Base-by-base conservation (phyloP, 2,797 vertebrate genomes). In the Chiloscyllium punctatum region DNA sequence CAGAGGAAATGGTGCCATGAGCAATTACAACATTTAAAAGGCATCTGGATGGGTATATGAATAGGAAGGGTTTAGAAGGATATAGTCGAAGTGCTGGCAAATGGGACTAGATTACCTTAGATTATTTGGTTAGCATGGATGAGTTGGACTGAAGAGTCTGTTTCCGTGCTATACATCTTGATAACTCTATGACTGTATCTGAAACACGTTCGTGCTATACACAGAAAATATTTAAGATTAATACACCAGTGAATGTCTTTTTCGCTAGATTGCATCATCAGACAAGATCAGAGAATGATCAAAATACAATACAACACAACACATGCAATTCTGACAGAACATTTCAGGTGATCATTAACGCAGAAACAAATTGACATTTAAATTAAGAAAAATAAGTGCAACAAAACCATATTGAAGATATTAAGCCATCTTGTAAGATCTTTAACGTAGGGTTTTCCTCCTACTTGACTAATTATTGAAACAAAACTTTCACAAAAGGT, bases 311-410 rank as follows among this genome's bases (percentile, higher is more conserved):
- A 27, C 51, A 57, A 90, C 16, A 62, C 51, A 90, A 90, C 53
- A 9, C 4, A 33, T 66, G 53, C 53, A 91, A n/a, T 66, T 53
- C 57, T 91, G 57, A n/a, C 15, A 66, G 48, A 57, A n/a, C 33
- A 66, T 66, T 91, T 66, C 48, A 91, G 7, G 13, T 66, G 15
- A 66, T 66, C 66, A 62, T 91, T 91, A 91, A 91, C 11, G 66
- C n/a, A 91, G 30, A 21, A 91, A 91, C 57, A 91, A 62, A 66
- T 91, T 57, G 66, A 91, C 30, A 33, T 91, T 91, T 91, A n/a
- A 15, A n/a, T n/a, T 33, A n/a, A 66, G 30, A 91, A 91, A 91
- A 91, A 57, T 91, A 91, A 33, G 11, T 91, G 88, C 88, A 66
- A 25, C 15, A 48, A 84, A 77, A 48, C 33, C 27, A 77, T n/a